Conservation (phyloP, 2,888 invertebrate species). For the Caenorhabditis uteleia region DNA sequence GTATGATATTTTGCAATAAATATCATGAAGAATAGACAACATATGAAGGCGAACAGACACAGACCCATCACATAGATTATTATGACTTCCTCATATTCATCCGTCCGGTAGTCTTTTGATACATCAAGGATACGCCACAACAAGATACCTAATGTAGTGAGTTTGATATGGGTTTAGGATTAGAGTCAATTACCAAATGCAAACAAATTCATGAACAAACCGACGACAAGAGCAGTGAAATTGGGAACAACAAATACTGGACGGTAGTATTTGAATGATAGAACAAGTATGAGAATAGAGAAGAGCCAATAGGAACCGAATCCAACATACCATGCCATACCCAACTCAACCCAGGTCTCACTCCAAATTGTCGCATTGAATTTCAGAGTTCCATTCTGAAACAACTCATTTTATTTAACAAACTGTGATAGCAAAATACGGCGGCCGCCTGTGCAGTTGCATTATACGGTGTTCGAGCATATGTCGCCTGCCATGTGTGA, state of each 20-base stretch:
- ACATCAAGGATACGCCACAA: slow-evolving; percentile 44
- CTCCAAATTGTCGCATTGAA: slow-evolving; percentile 53
- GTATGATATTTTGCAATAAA: slow-evolving; percentile 51
- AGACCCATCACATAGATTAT: slow-evolving; percentile 52
- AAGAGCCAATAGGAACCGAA: slow-evolving; percentile 60
- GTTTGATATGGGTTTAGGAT: too few relatives aligned
- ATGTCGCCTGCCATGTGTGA: slow-evolving; percentile 44
- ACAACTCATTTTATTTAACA: neutral
- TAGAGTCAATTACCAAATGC: slow-evolving; percentile 45
- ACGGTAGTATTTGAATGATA: slow-evolving; percentile 63
- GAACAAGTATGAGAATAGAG: slow-evolving; percentile 51
- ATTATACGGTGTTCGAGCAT: slow-evolving; percentile 41
- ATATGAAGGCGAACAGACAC: slow-evolving; percentile 48
- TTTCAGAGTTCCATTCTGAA: slow-evolving; percentile 41
- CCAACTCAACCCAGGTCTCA: slow-evolving; percentile 54
- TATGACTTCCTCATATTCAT: slow-evolving; percentile 50
- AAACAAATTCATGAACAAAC: slow-evolving; percentile 56
- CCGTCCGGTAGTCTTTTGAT: slow-evolving; percentile 51
- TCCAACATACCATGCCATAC: slow-evolving; percentile 58
- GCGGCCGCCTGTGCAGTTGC: slow-evolving; percentile 44
- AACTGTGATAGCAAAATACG: neutral
- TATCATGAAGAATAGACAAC: slow-evolving; percentile 50
- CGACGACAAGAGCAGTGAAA: slow-evolving; percentile 56
- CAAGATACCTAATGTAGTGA: neutral
- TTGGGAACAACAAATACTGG: slow-evolving; percentile 62